These are phyloP conservation scores for Lochmaea crataegi DNA, from an alignment of 2,888 invertebrate genomes.

Conservation along the genomic window DNA sequence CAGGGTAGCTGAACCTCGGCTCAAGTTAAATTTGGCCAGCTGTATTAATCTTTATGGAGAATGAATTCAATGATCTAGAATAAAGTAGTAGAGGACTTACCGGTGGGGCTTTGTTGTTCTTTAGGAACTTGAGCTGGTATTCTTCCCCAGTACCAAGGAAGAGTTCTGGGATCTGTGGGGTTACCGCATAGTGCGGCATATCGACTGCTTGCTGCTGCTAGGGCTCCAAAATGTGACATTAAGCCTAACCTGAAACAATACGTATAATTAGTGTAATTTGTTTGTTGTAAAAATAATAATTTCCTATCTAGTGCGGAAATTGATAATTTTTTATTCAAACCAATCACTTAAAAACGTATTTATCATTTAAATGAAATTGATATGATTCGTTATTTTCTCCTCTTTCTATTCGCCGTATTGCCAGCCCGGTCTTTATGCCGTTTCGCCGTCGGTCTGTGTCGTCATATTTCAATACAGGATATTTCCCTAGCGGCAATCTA, in stretches of 20 bases:
- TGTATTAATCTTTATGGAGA: too few species aligned
- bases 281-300: too few species aligned
- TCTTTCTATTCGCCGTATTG: background rate
- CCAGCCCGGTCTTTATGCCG: background rate
- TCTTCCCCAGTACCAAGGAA: slow-evolving; percentile 77
- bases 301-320: too few species aligned
- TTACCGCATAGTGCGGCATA: slow-evolving; percentile 76
- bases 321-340: too few species aligned
- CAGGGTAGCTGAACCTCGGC: too few species aligned
- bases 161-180: slow-evolving; percentile 63
- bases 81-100: slow-evolving; percentile 64
- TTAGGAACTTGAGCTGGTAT: slow-evolving; percentile 66
- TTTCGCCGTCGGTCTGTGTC: slow-evolving; percentile 18
- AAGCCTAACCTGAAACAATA: slow-evolving; percentile 77
- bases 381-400: background rate
- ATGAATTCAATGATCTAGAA: too few species aligned
- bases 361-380: background rate
- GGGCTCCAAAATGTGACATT: slow-evolving; percentile 84
- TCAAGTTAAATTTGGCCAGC: too few species aligned
- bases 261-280: too few species aligned
- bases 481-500: slow-evolving; percentile 53
- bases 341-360: background rate
- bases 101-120: slow-evolving; percentile 74
- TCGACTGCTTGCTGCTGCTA: slow-evolving; percentile 71
- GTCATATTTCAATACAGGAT: slow-evolving; percentile 42